phyloP scores from a whole-genome alignment of 2,797 vertebrate species.

The Hippocampus kuda region DNA sequence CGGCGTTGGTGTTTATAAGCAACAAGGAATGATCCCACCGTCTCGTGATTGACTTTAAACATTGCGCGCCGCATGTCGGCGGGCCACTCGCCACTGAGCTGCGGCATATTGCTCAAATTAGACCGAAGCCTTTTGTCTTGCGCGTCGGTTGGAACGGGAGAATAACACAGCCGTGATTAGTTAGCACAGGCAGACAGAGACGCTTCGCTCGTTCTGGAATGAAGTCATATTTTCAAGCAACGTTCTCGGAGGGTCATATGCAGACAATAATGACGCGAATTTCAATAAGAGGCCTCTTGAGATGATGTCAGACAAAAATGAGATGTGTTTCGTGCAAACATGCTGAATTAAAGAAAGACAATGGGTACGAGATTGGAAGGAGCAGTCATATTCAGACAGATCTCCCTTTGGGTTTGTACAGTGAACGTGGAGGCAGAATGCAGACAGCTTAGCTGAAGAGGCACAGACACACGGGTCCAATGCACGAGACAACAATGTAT shows the following conservation, averaged over 20 bases:
- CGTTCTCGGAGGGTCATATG: conserved; percentile 19
- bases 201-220: conserved; percentile 22
- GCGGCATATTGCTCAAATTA: conserved; percentile 41
- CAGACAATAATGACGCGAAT: conserved; percentile 20
- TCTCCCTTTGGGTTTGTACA: not conserved
- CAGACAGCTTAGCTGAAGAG: conserved; percentile 1
- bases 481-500: not conserved
- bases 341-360: conserved; percentile 4
- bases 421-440: not conserved
- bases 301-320: conserved; percentile 21
- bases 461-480: not conserved
- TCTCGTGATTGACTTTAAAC: conserved; percentile 25
- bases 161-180: conserved; percentile 37
- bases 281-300: conserved; percentile 17
- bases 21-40: conserved; percentile 28
- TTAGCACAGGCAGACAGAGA: conserved; percentile 20
- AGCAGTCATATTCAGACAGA: not conserved
- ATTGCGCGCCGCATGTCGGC: conserved; percentile 20
- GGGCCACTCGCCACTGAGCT: conserved; percentile 14
- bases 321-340: conserved; percentile 19
- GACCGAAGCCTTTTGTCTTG: conserved; percentile 34
- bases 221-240: conserved; percentile 34
- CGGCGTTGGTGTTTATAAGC: conserved; percentile 31
- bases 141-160: conserved; percentile 21
- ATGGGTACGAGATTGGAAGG: conserved; percentile 6